A percentile compares a stretch with the other conserved stretches of the same genome.
phyloP scores from a whole-genome alignment of 2,797 vertebrate genomes.

The Microctenopoma steveboyesi region DNA sequence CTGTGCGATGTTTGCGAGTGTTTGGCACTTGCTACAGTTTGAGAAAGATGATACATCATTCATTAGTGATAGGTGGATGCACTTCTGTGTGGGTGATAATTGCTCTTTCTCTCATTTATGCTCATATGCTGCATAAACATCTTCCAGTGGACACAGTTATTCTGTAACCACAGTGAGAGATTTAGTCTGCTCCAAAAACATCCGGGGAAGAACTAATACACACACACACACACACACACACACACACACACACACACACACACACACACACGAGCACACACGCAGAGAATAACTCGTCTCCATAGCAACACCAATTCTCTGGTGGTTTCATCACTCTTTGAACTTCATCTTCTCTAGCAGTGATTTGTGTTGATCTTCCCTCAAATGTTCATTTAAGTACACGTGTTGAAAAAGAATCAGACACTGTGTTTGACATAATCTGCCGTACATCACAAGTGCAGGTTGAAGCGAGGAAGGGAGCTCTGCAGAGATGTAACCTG shows the following conservation, averaged over 20 bases:
- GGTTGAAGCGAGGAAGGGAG: neutral
- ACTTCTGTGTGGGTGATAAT: neutral
- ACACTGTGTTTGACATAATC: neutral
- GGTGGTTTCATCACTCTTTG: constrained; percentile 58
- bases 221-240: neutral
- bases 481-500: constrained; percentile 4
- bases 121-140: neutral
- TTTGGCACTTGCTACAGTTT: neutral
- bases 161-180: constrained; percentile 34
- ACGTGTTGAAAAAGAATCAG: neutral
- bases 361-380: constrained; percentile 41
- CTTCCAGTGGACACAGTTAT: neutral
- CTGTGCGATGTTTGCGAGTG: neutral
- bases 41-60: neutral
- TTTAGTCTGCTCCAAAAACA: constrained; percentile 20
- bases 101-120: neutral
- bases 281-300: constrained; percentile 47
- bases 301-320: constrained; percentile 71
- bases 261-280: neutral
- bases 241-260: neutral
- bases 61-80: neutral
- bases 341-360: constrained; percentile 52
- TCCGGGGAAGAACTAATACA: constrained; percentile 27
- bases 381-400: constrained; percentile 19
- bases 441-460: constrained; percentile 7